phyloP scores from a whole-genome alignment of 2,113 vertebrate species.

The Monopterus albus region DNA sequence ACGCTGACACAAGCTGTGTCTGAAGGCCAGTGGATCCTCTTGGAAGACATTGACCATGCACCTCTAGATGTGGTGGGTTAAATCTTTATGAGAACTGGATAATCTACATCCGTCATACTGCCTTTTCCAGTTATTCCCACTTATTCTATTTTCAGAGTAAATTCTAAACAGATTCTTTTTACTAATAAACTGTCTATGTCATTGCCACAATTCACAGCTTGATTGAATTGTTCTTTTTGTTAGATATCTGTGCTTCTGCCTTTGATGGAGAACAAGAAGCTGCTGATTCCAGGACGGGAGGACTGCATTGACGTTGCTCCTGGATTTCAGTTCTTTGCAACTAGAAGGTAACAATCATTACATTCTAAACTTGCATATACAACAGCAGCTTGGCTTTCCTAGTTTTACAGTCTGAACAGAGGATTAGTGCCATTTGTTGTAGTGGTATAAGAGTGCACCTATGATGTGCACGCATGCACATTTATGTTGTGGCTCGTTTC shows the following conservation, averaged over 20 bases:
- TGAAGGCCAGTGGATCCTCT: conserved; percentile 92
- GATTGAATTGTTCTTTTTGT: conserved; percentile 9
- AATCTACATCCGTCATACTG: not conserved
- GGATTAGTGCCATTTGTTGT: no score
- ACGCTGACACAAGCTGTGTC: conserved; percentile 93
- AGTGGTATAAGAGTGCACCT: no score
- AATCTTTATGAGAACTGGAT: not conserved
- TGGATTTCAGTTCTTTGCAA: conserved; percentile 97
- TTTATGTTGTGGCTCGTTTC: no score
- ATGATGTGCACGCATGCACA: no score
- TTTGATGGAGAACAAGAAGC: conserved; percentile 92
- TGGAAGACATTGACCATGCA: conserved; percentile 98
- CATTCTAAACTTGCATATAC: not conserved
- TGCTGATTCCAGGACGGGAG: conserved; percentile 92
- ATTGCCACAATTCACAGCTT: not conserved
- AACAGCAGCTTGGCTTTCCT: not conserved
- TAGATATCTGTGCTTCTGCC: conserved; percentile 95
- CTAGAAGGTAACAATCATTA: conserved; percentile 86
- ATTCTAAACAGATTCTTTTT: not conserved
- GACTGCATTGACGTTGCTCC: conserved; percentile 92
- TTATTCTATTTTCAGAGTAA: no score
- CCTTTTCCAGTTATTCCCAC: not conserved
- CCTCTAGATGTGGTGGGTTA: conserved; percentile 93
- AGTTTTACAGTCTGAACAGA: not conserved
- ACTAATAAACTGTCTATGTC: not conserved